phyloP scores from a whole-genome alignment of 2,888 invertebrate species.

The Amorpha juglandis region DNA sequence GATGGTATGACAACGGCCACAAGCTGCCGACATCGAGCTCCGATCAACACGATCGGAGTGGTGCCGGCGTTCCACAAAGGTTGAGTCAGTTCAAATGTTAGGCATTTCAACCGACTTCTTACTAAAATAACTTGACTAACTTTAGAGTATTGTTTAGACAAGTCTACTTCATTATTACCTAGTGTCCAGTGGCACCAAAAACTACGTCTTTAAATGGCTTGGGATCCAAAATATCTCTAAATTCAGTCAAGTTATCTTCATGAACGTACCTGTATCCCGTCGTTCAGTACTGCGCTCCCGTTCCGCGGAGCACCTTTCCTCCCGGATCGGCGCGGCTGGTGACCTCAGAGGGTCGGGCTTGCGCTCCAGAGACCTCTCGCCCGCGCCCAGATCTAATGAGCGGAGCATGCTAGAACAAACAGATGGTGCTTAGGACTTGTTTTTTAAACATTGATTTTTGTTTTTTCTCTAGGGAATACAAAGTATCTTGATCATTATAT shows the following conservation, averaged over 20 bases:
- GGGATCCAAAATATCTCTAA: slow-evolving; percentile 28
- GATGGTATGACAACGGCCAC: slow-evolving; percentile 40
- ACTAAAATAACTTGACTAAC: slow-evolving; percentile 23
- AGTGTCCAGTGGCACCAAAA: background rate
- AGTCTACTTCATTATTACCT: background rate
- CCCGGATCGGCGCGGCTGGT: slow-evolving; percentile 63
- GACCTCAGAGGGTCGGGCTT: slow-evolving; percentile 82
- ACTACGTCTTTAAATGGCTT: background rate
- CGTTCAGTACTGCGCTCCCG: slow-evolving; percentile 71
- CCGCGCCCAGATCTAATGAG: slow-evolving; percentile 87
- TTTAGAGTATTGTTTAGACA: background rate
- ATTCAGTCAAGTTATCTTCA: slow-evolving; percentile 41
- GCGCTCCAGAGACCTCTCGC: slow-evolving; percentile 63
- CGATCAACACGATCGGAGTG: background rate
- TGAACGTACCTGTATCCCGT: slow-evolving; percentile 72
- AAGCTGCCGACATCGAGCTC: slow-evolving; percentile 11
- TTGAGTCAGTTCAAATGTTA: slow-evolving; percentile 1
- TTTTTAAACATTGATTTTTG: no score
- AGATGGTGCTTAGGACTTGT: background rate
- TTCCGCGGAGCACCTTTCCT: slow-evolving; percentile 65
- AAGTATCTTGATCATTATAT: no score
- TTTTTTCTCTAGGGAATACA: no score
- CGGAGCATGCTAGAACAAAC: slow-evolving; percentile 87
- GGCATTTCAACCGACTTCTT: slow-evolving; percentile 1
- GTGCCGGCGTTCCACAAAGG: slow-evolving; percentile 16